phyloP scores from a whole-genome alignment of 53 echinoderm and acorn worm species.

The Echinarachnius parma region DNA sequence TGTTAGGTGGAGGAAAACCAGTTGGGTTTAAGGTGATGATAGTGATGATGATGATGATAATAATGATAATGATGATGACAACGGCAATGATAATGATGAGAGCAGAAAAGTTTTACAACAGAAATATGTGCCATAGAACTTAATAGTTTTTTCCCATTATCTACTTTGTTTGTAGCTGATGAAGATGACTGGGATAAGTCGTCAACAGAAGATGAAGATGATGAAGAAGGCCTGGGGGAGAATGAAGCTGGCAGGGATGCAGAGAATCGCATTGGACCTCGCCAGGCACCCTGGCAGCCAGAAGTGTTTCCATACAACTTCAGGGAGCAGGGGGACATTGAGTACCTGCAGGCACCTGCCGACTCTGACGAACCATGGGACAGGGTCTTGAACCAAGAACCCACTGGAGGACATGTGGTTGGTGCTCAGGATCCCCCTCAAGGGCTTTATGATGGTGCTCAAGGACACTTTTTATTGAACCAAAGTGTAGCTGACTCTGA shows the following conservation, averaged over 20 bases:
- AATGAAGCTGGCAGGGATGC: neutral
- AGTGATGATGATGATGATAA: too few species aligned
- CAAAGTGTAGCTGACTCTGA: neutral
- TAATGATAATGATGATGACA: too few species aligned
- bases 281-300: neutral
- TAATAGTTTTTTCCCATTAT: neutral
- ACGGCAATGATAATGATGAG: too few species aligned
- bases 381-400: conserved; percentile 11
- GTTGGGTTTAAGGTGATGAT: too few species aligned
- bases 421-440: conserved; percentile 3
- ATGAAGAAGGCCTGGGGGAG: neutral
- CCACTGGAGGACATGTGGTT: neutral
- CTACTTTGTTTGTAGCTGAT: neutral
- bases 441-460: neutral
- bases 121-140: neutral
- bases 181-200: too few species aligned
- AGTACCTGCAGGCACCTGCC: conserved; percentile 13
- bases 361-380: conserved; percentile 39
- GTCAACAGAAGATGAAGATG: conserved; percentile 13
- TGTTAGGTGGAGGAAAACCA: too few species aligned
- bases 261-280: neutral
- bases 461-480: too few species aligned
- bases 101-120: too few species aligned
- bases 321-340: conserved; percentile 1
- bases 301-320: neutral